Percentiles rank a stretch among this genome's conserved stretches.
Evolutionary conservation across 2,888 invertebrate genomes (phyloP).

Genomic region (Drosophila recens): DNA sequence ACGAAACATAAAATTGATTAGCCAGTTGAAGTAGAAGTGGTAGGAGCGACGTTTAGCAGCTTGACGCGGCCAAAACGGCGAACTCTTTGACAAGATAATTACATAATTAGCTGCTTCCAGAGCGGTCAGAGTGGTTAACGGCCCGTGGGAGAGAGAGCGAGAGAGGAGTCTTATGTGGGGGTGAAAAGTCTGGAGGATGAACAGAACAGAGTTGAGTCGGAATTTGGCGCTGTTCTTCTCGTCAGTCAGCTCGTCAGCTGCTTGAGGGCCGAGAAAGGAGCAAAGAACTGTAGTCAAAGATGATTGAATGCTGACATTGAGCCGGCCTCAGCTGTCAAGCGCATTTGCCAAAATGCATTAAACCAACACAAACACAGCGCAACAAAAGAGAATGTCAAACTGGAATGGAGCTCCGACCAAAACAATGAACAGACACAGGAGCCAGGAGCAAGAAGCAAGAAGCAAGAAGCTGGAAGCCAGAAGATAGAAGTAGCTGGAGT

Average conservation of each 20-base stretch:
- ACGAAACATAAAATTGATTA: slow-evolving; percentile 66
- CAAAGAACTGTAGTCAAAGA: slow-evolving; percentile 44
- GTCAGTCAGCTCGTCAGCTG: slow-evolving; percentile 52
- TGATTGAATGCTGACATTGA: slow-evolving; percentile 68
- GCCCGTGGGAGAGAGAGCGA: slow-evolving; percentile 1
- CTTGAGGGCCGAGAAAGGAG: slow-evolving; percentile 29
- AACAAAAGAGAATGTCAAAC: slow-evolving; percentile 41
- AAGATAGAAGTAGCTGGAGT: background rate
- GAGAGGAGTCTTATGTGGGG: background rate
- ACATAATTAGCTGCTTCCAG: slow-evolving; percentile 80
- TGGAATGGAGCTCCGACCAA: slow-evolving; percentile 34
- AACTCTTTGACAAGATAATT: slow-evolving; percentile 79
- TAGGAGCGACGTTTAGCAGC: slow-evolving; percentile 57
- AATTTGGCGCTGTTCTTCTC: slow-evolving; percentile 20
- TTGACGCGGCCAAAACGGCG: slow-evolving; percentile 50
- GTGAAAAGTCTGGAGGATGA: background rate
- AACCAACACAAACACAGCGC: slow-evolving; percentile 35
- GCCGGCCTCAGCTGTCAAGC: slow-evolving; percentile 72
- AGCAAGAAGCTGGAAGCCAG: background rate
- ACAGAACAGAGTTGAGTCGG: background rate
- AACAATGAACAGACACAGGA: slow-evolving; percentile 40
- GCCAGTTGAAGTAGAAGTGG: slow-evolving; percentile 38
- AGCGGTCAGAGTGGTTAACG: slow-evolving; percentile 51
- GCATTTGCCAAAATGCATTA: slow-evolving; percentile 67
- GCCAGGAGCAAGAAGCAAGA: slow-evolving; percentile 26